phyloP scores from a whole-genome alignment of 2,797 vertebrate species.

The Gadopsis marmoratus region DNA sequence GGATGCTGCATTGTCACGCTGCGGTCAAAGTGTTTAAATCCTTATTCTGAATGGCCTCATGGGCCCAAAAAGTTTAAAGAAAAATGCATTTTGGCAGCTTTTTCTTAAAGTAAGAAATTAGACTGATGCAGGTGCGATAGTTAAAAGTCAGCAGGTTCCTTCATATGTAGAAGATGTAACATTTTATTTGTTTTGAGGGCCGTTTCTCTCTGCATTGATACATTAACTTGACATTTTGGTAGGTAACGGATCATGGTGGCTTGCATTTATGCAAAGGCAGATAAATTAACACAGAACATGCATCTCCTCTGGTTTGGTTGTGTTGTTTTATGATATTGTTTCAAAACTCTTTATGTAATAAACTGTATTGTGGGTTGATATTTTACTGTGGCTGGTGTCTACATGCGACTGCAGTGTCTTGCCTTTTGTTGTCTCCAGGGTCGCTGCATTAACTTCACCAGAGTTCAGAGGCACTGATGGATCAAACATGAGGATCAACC shows the following conservation, averaged over 20 bases:
- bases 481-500: conserved; percentile 22
- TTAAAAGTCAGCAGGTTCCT: neutral
- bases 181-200: neutral
- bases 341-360: neutral
- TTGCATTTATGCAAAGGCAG: neutral
- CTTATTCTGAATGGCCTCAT: neutral
- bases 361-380: neutral
- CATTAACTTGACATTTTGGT: neutral
- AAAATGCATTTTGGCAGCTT: neutral
- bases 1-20: neutral
- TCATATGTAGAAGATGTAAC: neutral
- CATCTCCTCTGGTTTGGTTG: neutral
- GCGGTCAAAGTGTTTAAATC: neutral
- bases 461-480: conserved; percentile 76
- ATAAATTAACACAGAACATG: neutral
- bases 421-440: conserved; percentile 73
- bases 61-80: neutral
- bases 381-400: neutral
- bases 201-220: neutral
- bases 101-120: neutral
- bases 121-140: neutral
- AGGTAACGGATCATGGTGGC: neutral
- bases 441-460: conserved; percentile 86
- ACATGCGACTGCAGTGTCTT: neutral
- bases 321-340: neutral